These are phyloP conservation scores for Cryptophagus acutangulus DNA, from an alignment of 2,888 invertebrate species.

Conservation along the genomic window DNA sequence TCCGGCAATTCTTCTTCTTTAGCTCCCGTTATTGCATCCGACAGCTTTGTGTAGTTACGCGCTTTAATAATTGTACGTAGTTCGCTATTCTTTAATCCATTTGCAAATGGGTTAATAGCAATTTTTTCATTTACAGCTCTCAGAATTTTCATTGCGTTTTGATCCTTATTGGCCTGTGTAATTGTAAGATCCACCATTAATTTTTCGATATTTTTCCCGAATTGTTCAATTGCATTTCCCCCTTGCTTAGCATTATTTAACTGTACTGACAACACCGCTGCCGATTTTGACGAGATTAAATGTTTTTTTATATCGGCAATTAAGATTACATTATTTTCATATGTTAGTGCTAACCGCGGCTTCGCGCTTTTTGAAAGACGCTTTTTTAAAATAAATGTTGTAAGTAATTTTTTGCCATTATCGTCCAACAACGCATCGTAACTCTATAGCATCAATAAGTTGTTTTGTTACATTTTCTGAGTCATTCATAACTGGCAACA, in stretches of 20 bases:
- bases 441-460: constrained; percentile 26
- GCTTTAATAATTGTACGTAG: constrained; percentile 12
- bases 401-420: constrained; percentile 22
- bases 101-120: constrained; percentile 8
- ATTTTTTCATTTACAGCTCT: constrained; percentile 11
- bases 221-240: constrained; percentile 2
- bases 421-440: constrained; percentile 20
- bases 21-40: constrained; percentile 8
- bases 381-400: constrained; percentile 22
- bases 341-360: constrained; percentile 2
- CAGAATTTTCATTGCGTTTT: constrained; percentile 6
- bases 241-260: constrained; percentile 9
- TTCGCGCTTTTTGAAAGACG: constrained; percentile 9
- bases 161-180: constrained; percentile 12
- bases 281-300: constrained; percentile 9
- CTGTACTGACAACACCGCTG: constrained; percentile 9
- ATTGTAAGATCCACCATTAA: constrained; percentile 10
- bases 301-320: constrained; percentile 9
- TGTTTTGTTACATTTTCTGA: constrained; percentile 22
- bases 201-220: constrained; percentile 4
- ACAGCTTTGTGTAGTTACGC: constrained; percentile 7
- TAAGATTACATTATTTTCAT: constrained; percentile 4
- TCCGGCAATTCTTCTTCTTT: constrained; percentile 9
- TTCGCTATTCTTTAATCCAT: constrained; percentile 10
- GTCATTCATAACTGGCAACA: constrained; percentile 21